phyloP scores from a whole-genome alignment of 2,888 invertebrate species.

The Megastigmus dorsalis region DNA sequence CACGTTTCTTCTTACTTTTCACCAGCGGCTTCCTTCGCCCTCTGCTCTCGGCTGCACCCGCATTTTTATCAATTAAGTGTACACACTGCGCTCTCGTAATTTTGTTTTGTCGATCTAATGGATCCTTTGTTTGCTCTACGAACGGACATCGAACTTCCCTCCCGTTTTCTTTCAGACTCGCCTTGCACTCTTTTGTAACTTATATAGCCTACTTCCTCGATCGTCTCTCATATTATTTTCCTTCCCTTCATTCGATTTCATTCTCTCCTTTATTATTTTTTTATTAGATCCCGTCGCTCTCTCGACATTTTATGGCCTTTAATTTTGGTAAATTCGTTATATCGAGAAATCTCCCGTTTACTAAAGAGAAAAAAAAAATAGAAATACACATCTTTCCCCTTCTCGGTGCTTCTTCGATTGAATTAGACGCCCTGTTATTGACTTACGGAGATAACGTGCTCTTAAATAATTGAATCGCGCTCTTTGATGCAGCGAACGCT shows the following conservation, averaged over 20 bases:
- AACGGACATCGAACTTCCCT: slow-evolving; percentile 42
- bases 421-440: no score
- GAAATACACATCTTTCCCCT: no score
- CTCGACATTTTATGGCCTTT: neutral
- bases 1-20: no score
- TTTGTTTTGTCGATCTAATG: slow-evolving; percentile 54
- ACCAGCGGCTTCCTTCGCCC: neutral
- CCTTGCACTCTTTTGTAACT: neutral
- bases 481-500: neutral
- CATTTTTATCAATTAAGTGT: slow-evolving; percentile 50
- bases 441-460: no score
- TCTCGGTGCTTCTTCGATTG: no score
- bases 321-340: slow-evolving; percentile 11
- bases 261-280: slow-evolving; percentile 21
- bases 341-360: no score
- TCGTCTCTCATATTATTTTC: neutral
- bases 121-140: slow-evolving; percentile 54
- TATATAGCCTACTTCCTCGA: neutral
- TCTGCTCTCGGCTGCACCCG: neutral
- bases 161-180: slow-evolving; percentile 30
- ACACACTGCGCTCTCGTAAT: slow-evolving; percentile 48
- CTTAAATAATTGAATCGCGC: neutral
- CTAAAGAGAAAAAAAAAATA: no score
- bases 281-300: slow-evolving; percentile 1
- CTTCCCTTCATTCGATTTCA: neutral